Conservation (phyloP, 2,797 vertebrate species). For the Cynopterus sphinx region DNA sequence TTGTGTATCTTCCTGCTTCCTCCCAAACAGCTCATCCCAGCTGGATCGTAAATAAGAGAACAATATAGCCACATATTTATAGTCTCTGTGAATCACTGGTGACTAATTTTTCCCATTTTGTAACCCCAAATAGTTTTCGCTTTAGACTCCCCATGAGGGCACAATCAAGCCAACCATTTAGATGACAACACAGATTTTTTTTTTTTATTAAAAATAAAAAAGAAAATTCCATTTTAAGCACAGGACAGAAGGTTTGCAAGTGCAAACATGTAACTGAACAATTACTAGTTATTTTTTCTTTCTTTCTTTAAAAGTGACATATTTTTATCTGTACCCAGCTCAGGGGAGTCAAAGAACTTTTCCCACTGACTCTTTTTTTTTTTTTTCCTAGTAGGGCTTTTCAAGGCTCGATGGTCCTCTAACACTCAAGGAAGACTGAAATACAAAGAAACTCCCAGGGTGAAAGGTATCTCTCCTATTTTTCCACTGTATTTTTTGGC, state of each 20-base stretch:
- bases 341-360: background rate
- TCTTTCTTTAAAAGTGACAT: slow-evolving; percentile 5
- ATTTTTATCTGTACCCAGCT: background rate
- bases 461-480: slow-evolving; percentile 27
- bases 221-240: slow-evolving; percentile 34
- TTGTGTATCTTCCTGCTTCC: slow-evolving; percentile 80
- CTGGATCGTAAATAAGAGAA: slow-evolving; percentile 79
- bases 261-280: slow-evolving; percentile 10
- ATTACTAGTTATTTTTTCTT: background rate
- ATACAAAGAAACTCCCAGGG: slow-evolving; percentile 29
- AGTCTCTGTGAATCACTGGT: slow-evolving; percentile 77
- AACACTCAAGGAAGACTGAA: slow-evolving; percentile 10
- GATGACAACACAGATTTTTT: slow-evolving; percentile 51
- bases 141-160: slow-evolving; percentile 47
- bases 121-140: slow-evolving; percentile 70
- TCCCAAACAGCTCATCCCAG: slow-evolving; percentile 78
- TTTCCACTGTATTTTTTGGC: slow-evolving; percentile 63
- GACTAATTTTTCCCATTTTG: slow-evolving; percentile 83
- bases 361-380: background rate
- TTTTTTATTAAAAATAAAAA: background rate
- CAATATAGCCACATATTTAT: slow-evolving; percentile 84
- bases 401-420: background rate
- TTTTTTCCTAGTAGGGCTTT: background rate
- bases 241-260: background rate
- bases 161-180: slow-evolving; percentile 44